phyloP scores from a whole-genome alignment of 2,113 vertebrate species.

The Corythaeola cristata region DNA sequence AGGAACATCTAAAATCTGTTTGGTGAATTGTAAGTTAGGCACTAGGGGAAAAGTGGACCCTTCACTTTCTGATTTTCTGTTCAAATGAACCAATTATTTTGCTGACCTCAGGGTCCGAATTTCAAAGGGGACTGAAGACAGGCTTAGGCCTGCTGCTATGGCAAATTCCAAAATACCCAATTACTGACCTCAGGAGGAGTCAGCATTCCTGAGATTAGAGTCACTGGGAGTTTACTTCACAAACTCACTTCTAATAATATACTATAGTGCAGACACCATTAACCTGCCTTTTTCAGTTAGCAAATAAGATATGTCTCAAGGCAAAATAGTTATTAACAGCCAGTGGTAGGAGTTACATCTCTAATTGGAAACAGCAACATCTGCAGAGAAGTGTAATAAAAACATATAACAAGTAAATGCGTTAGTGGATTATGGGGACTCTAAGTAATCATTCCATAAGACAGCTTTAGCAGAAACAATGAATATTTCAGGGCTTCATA shows the following conservation, averaged over 20 bases:
- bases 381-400: conserved; percentile 68
- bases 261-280: conserved; percentile 76
- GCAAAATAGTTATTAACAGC: conserved; percentile 80
- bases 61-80: conserved; percentile 69
- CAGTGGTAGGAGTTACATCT: conserved; percentile 66
- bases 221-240: conserved; percentile 84
- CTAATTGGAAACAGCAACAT: conserved; percentile 83
- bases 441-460: conserved; percentile 16
- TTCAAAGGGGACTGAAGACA: conserved; percentile 82
- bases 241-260: conserved; percentile 83
- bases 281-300: conserved; percentile 82
- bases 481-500: conserved; percentile 3
- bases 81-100: conserved; percentile 80
- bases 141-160: conserved; percentile 85
- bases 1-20: conserved; percentile 44
- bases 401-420: conserved; percentile 30
- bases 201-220: conserved; percentile 87
- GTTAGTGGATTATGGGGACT: conserved; percentile 29
- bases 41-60: conserved; percentile 59
- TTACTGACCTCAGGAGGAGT: conserved; percentile 88
- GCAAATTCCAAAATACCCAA: conserved; percentile 79
- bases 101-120: conserved; percentile 78
- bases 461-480: conserved; percentile 22
- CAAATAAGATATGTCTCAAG: conserved; percentile 75
- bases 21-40: conserved; percentile 35